These are phyloP conservation scores for Lithophane leautieri DNA, from an alignment of 2,888 invertebrate species.

Conservation along the genomic window DNA sequence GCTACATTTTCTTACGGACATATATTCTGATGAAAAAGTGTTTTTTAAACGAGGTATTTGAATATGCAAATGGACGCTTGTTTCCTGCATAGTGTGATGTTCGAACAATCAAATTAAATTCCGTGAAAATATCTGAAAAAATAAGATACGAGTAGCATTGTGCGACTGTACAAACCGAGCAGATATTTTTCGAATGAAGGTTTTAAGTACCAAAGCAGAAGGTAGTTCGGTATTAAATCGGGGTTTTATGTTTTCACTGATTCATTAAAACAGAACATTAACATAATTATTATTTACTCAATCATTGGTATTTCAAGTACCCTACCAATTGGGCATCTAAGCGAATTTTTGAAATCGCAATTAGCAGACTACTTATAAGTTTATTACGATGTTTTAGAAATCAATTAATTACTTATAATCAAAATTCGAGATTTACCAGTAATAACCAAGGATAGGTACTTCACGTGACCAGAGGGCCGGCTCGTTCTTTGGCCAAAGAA, in stretches of 20 bases:
- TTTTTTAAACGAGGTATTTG: slow-evolving; percentile 70
- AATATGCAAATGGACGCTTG: slow-evolving; percentile 73
- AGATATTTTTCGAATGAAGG: not conserved
- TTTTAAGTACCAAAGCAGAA: no score
- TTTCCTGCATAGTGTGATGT: slow-evolving; percentile 66
- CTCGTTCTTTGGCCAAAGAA: no score
- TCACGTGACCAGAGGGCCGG: no score
- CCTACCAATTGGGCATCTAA: not conserved
- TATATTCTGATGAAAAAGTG: slow-evolving; percentile 67
- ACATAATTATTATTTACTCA: no score
- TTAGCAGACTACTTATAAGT: not conserved
- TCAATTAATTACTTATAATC: not conserved
- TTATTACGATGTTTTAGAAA: not conserved
- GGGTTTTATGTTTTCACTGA: not conserved
- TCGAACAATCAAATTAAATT: slow-evolving; percentile 71
- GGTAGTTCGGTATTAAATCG: not conserved
- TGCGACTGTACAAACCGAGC: not conserved
- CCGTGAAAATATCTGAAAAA: slow-evolving; percentile 69
- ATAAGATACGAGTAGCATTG: no score
- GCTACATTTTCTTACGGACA: slow-evolving; percentile 55
- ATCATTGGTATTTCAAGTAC: not conserved
- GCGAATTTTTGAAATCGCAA: not conserved
- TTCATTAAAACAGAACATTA: not conserved
- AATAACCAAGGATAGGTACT: not conserved
- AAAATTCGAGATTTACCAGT: not conserved